phyloP scores from a whole-genome alignment of 2,888 invertebrate species.

The Escarpia spicata region DNA sequence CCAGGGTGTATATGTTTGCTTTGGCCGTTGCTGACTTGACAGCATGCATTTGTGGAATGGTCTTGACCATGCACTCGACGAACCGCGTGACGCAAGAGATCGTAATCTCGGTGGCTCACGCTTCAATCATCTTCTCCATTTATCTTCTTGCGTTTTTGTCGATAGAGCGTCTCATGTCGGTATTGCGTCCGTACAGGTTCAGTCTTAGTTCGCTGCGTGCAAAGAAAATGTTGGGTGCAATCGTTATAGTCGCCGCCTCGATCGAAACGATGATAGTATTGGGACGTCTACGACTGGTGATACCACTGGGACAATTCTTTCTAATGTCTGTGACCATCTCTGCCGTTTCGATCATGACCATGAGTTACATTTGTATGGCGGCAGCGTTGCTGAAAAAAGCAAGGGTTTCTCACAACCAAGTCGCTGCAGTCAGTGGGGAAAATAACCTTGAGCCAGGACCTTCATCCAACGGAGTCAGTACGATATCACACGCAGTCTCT shows the following conservation, averaged over 20 bases:
- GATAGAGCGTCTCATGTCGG: not conserved
- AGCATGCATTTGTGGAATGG: not conserved
- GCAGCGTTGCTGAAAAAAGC: slow-evolving; percentile 10
- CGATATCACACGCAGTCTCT: not conserved
- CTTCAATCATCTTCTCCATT: not conserved
- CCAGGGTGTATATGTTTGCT: slow-evolving; percentile 3
- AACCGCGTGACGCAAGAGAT: not conserved
- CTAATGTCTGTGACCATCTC: not conserved
- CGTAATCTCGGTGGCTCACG: not conserved
- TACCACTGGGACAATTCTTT: not conserved
- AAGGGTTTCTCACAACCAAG: not conserved
- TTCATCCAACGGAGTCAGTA: not conserved
- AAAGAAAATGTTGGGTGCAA: not conserved
- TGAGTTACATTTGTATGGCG: not conserved
- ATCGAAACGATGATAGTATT: not conserved
- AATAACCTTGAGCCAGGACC: not conserved
- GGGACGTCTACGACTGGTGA: not conserved
- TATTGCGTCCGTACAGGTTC: not conserved
- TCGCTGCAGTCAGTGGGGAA: not conserved
- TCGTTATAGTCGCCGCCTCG: not conserved
- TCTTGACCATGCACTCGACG: not conserved
- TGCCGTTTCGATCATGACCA: not conserved
- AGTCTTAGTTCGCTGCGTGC: not conserved
- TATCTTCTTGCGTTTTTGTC: not conserved
- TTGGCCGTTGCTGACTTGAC: not conserved